These are phyloP conservation scores for human DNA, from an alignment of 2,113 vertebrate genomes.

Conservation along the genomic window DNA sequence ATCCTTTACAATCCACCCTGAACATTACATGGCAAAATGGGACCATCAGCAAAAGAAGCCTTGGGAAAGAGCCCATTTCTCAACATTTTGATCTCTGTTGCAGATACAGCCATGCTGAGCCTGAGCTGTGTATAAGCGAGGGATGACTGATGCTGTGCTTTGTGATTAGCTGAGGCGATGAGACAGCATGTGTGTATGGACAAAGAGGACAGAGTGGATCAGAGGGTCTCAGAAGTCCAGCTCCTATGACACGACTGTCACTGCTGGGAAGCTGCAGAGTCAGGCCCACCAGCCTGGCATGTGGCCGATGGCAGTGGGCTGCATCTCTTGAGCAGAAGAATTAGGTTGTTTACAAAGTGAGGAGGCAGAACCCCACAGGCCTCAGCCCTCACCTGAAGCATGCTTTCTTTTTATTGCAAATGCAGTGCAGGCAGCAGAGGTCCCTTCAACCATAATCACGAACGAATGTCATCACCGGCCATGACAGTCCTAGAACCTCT, in stretches of 20 bases:
- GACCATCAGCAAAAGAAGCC: background rate
- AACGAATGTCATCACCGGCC: background rate
- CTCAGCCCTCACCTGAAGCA: background rate
- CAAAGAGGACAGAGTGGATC: background rate
- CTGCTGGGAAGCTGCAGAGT: background rate
- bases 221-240: background rate
- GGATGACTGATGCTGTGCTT: background rate
- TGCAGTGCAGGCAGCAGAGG: background rate
- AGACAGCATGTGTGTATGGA: background rate
- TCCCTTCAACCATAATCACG: background rate
- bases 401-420: background rate
- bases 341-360: background rate
- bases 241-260: fast-evolving
- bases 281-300: background rate
- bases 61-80: background rate
- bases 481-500: background rate
- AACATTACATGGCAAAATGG: background rate
- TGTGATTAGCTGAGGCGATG: background rate
- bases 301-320: background rate
- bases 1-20: background rate
- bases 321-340: background rate
- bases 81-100: background rate
- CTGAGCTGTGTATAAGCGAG: background rate
- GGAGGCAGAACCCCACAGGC: background rate
- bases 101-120: background rate